phyloP scores from a whole-genome alignment of 1,140 invertebrate species.

The Nasonia longicornis region DNA sequence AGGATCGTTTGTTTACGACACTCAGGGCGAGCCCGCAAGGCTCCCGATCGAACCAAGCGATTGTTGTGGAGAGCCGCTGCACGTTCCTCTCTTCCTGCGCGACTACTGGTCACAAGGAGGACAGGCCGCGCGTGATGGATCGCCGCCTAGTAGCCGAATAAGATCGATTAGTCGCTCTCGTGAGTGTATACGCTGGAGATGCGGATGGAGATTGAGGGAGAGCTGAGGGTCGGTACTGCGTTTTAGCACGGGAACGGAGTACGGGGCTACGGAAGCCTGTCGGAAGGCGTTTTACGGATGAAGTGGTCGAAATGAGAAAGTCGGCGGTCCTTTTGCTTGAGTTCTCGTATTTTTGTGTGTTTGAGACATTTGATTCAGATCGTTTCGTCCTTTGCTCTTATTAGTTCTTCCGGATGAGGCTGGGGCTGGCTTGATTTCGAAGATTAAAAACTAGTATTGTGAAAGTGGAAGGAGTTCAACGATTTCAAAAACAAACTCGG shows the following conservation, averaged over 20 bases:
- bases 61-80: not conserved
- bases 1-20: slow-evolving; percentile 31
- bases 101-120: slow-evolving; percentile 35
- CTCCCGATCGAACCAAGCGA: slow-evolving; percentile 21
- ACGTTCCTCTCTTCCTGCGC: not conserved
- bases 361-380: not conserved
- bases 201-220: slow-evolving; percentile 20
- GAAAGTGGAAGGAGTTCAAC: not conserved
- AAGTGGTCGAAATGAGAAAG: not conserved
- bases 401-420: not conserved
- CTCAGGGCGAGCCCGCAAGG: not conserved
- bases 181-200: slow-evolving; percentile 26
- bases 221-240: not conserved
- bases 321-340: not conserved
- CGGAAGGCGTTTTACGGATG: slow-evolving; percentile 13
- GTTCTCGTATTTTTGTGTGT: not conserved
- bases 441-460: slow-evolving; percentile 2
- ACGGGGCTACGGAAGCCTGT: not conserved
- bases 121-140: slow-evolving; percentile 32
- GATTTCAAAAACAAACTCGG: not conserved
- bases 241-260: not conserved
- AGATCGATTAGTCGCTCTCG: slow-evolving; percentile 43
- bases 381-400: not conserved
- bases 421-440: not conserved
- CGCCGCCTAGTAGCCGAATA: slow-evolving; percentile 44